These are phyloP conservation scores for Knipowitschia caucasica DNA, from an alignment of 2,797 vertebrate genomes.

Conservation along the genomic window DNA sequence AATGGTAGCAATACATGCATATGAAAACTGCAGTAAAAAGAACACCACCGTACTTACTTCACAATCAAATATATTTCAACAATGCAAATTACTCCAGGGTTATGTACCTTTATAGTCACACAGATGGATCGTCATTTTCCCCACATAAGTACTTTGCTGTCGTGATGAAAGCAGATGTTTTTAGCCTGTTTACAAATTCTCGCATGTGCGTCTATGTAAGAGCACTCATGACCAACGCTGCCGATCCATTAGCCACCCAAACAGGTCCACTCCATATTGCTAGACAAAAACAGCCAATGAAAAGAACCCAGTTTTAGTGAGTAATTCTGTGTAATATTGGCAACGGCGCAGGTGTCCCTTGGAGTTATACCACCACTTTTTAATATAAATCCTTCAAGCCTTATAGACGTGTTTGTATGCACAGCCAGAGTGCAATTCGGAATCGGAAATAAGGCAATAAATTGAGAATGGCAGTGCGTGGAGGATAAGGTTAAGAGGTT, in stretches of 20 bases:
- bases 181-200: slow-evolving; percentile 9
- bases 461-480: slow-evolving; percentile 31
- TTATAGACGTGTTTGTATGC: slow-evolving; percentile 23
- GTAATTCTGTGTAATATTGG: slow-evolving; percentile 17
- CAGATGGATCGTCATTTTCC: background rate
- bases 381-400: slow-evolving; percentile 28
- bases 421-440: slow-evolving; percentile 27
- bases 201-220: background rate
- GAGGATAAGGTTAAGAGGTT: slow-evolving; percentile 21
- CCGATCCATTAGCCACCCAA: slow-evolving; percentile 5
- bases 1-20: too few relatives aligned
- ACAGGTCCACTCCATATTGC: background rate
- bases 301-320: background rate
- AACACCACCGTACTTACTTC: too few relatives aligned
- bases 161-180: background rate
- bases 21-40: too few relatives aligned
- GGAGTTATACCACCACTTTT: slow-evolving; percentile 20
- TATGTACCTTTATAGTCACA: background rate
- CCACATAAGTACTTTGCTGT: background rate
- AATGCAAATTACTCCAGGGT: background rate
- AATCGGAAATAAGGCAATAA: slow-evolving; percentile 39
- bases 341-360: slow-evolving; percentile 18
- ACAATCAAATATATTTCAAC: background rate
- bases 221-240: background rate
- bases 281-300: background rate